phyloP scores from a whole-genome alignment of 2,888 invertebrate species.

The Hartigia nigra region DNA sequence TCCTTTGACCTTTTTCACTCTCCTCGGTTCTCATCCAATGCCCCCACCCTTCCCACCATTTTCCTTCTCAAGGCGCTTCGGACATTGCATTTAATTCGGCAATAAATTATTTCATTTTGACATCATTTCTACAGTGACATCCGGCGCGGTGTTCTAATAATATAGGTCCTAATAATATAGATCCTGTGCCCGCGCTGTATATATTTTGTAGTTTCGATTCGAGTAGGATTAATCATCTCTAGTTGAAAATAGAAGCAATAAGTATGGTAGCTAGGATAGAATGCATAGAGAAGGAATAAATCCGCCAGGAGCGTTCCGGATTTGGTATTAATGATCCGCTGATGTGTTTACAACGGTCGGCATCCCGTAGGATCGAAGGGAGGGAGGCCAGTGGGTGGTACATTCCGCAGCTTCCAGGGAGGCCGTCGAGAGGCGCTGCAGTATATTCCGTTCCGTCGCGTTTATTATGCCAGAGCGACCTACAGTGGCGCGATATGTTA shows the following conservation, averaged over 20 bases:
- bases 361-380: slow-evolving; percentile 20
- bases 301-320: slow-evolving; percentile 1
- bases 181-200: neutral
- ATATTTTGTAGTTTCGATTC: neutral
- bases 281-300: neutral
- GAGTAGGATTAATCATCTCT: neutral
- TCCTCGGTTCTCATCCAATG: neutral
- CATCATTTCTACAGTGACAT: too few relatives aligned
- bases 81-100: neutral
- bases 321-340: slow-evolving; percentile 36
- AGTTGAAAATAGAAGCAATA: neutral
- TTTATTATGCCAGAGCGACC: slow-evolving; percentile 39
- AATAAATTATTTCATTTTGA: neutral
- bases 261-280: neutral
- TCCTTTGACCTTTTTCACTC: slow-evolving; percentile 1
- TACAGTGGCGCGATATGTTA: neutral
- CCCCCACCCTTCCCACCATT: slow-evolving; percentile 12
- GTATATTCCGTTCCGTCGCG: slow-evolving; percentile 46
- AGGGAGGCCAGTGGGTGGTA: slow-evolving; percentile 41
- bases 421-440: slow-evolving; percentile 41
- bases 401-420: slow-evolving; percentile 52
- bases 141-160: too few relatives aligned
- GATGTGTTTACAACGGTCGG: slow-evolving; percentile 34
- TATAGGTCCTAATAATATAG: neutral
- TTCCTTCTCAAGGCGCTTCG: neutral